Evolutionary conservation across 2,113 vertebrate species (phyloP).

Genomic region (Sorex araneus): DNA sequence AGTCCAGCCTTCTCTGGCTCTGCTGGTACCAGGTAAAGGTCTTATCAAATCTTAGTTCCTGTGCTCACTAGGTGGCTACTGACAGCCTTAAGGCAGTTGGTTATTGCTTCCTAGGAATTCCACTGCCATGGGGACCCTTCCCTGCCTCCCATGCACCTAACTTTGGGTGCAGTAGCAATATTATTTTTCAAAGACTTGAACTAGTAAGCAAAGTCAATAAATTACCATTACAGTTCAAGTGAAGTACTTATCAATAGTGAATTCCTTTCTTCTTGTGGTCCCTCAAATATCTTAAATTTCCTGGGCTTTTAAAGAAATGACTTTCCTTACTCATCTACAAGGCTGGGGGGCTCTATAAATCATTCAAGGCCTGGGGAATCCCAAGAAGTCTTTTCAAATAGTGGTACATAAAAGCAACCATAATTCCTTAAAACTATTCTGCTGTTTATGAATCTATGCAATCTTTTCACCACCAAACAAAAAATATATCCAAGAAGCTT

Average conservation of each 20-base stretch:
- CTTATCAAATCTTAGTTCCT: no score
- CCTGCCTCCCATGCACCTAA: no score
- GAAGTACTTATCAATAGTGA: background rate
- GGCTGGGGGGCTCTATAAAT: background rate
- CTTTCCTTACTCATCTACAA: background rate
- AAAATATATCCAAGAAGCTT: constrained; percentile 26
- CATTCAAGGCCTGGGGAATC: background rate
- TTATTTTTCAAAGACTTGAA: no score
- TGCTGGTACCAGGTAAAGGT: no score
- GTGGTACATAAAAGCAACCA: background rate
- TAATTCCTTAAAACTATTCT: background rate
- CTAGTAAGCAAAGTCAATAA: background rate
- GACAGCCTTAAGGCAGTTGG: no score
- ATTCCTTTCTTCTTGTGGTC: background rate
- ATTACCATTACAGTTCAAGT: background rate
- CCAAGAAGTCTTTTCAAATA: background rate
- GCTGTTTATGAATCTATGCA: background rate
- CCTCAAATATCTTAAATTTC: background rate
- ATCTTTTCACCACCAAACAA: background rate
- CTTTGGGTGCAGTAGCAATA: no score
- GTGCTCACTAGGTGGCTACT: no score
- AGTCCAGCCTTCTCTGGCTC: no score
- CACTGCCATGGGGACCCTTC: no score
- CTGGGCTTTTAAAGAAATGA: background rate
- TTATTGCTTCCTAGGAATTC: no score